A percentile compares a stretch with the other conserved stretches of the same genome.
Evolutionary conservation across 2,797 vertebrate genomes (phyloP).

Genomic region (Melanogrammus aeglefinus): DNA sequence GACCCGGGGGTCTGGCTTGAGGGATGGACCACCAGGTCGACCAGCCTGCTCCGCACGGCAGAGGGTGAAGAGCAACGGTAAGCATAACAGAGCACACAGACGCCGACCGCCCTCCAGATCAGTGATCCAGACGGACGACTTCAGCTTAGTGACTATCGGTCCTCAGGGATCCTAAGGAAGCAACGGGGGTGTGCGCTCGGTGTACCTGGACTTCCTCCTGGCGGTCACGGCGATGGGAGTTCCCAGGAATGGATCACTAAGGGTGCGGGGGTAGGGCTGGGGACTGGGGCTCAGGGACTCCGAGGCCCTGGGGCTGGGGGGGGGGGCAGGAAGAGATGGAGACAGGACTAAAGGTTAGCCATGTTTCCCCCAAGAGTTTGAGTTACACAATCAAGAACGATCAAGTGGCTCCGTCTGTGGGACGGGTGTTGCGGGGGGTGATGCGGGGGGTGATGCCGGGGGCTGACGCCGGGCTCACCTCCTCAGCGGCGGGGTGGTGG

Average conservation of each 20-base stretch:
- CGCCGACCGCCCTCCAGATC: background rate
- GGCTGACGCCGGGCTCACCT: slow-evolving; percentile 63
- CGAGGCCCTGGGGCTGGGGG: slow-evolving; percentile 61
- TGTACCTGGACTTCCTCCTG: slow-evolving; percentile 83
- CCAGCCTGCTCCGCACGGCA: slow-evolving; percentile 66
- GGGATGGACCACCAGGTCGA: slow-evolving; percentile 82
- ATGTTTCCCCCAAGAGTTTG: background rate
- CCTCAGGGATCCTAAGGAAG: background rate
- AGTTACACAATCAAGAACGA: background rate
- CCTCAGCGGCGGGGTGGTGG: slow-evolving; percentile 57
- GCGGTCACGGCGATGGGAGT: slow-evolving; percentile 81
- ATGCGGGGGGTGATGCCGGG: background rate
- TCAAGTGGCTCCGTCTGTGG: background rate
- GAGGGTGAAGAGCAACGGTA: slow-evolving; percentile 14
- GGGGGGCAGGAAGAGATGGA: slow-evolving; percentile 25
- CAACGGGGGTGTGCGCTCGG: background rate
- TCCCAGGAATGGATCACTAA: slow-evolving; percentile 83
- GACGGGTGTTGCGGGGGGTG: background rate
- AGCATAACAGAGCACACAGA: background rate
- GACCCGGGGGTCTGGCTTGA: slow-evolving; percentile 59
- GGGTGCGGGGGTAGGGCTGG: slow-evolving; percentile 46
- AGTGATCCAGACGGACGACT: background rate
- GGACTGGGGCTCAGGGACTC: slow-evolving; percentile 45
- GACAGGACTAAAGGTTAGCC: background rate
- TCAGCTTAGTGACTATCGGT: background rate